Conservation (phyloP, 2,797 vertebrate species). For the Euthynnus affinis region DNA sequence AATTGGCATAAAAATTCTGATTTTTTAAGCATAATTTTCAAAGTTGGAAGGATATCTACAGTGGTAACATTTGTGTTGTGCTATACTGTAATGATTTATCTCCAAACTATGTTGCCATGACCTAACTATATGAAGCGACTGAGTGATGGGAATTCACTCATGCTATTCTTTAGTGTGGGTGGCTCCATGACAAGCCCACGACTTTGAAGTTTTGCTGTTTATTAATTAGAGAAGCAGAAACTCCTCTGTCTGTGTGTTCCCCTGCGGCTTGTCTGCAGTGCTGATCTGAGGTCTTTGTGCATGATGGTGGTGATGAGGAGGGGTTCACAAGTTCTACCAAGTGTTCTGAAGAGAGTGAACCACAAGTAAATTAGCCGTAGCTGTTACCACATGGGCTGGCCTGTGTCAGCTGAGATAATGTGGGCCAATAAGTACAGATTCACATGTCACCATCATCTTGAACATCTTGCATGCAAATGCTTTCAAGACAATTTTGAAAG, state of each 20-base stretch:
- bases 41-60: conserved; percentile 13
- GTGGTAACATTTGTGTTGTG: not conserved
- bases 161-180: conserved; percentile 57
- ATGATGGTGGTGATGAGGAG: conserved; percentile 35
- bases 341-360: conserved; percentile 63
- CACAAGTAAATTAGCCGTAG: conserved; percentile 70
- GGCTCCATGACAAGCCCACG: conserved; percentile 56
- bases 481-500: conserved; percentile 40
- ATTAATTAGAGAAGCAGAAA: conserved; percentile 75
- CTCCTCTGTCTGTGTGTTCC: conserved; percentile 56
- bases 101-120: conserved; percentile 33
- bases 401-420: conserved; percentile 60
- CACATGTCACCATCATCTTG: conserved; percentile 12
- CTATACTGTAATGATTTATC: conserved; percentile 48
- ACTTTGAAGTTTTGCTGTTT: conserved; percentile 74
- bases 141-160: conserved; percentile 51
- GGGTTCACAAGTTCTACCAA: conserved; percentile 59
- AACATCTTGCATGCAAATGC: conserved; percentile 73
- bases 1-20: not conserved
- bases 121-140: conserved; percentile 50
- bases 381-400: conserved; percentile 68
- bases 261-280: conserved; percentile 57
- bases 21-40: conserved; percentile 18
- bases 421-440: conserved; percentile 51
- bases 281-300: conserved; percentile 61